Base-by-base conservation (phyloP, 37 sponge, comb jelly and placozoan species). In the Spongilla lacustris region DNA sequence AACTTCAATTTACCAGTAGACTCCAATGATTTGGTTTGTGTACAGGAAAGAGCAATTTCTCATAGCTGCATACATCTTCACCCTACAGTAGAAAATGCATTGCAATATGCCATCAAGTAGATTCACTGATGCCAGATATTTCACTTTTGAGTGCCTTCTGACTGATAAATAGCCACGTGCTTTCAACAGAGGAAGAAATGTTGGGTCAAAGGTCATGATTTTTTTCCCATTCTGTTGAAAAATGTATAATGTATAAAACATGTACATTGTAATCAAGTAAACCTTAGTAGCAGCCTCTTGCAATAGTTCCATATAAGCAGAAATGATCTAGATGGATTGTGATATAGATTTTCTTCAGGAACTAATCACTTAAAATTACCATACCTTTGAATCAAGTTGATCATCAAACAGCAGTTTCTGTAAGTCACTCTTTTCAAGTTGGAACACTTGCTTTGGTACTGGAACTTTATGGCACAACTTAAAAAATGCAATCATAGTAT, bases 1-100 rank as follows among this genome's bases (percentile, higher is more conserved):
- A 58, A 19, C 58, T 58, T 6, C 12, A 58, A 14, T 58, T 58
- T 58, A 58, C 58, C 58, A 58, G 58, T 58, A 58, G 58, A 58
- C 58, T 58, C 58, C 58, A 58, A 58, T 58, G 58, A 58, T 58
- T 58, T 58, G 58, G 58, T 58, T 58, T 58, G 58, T 58, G 58
- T 58, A 58, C 58, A 58, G 21, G 58, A 58, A 58, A 58, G 58
- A 58, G 19, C 58, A 58, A 14, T 58, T 58, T 58, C 58, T 58
- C 19, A 14, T 58, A 58, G 58, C 58, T 58, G 58, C 58, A 58
- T 58, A 58, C 58, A 58, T 58, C 21, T 1, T 58, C 58, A 58
- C 58, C 58, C 58, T 58, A 58, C 14, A 58, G 58, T 58, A 6
- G 19, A 58, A 58, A 58, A 58, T 58, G 58, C 58, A 58, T 19